phyloP scores from a whole-genome alignment of 2,888 invertebrate species.

The Ormyrus pomaceus region DNA sequence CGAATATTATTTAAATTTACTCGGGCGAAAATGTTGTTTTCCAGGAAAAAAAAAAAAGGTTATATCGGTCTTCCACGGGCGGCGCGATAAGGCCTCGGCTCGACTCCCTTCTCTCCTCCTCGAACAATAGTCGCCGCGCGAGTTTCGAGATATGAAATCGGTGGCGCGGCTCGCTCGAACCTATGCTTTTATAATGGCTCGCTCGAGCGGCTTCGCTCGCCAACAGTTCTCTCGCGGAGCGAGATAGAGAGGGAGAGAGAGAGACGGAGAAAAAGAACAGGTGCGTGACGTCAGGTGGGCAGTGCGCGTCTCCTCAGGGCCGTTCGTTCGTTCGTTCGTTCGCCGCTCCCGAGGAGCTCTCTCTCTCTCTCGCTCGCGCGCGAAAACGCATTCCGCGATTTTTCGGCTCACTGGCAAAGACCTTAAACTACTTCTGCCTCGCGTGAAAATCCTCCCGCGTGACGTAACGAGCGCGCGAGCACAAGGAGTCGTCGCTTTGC shows the following conservation, averaged over 20 bases:
- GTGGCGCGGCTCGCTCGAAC: slow-evolving; percentile 59
- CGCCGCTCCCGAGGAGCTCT: slow-evolving; percentile 8
- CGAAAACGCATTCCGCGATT: slow-evolving; percentile 26
- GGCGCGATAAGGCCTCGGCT: background rate
- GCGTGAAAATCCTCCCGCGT: background rate
- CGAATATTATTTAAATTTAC: too few relatives aligned
- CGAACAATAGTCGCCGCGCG: slow-evolving; percentile 53
- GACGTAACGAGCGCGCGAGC: background rate
- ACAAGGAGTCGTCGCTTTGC: slow-evolving; percentile 5
- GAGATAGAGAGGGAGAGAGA: background rate
- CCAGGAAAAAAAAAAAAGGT: too few relatives aligned
- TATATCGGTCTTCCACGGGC: background rate
- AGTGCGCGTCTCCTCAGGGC: slow-evolving; percentile 67
- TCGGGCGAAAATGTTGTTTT: too few relatives aligned
- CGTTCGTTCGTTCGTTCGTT: slow-evolving; percentile 58
- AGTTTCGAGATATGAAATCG: slow-evolving; percentile 64
- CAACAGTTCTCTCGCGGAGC: background rate
- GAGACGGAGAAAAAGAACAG: slow-evolving; percentile 66
- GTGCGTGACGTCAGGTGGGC: slow-evolving; percentile 75
- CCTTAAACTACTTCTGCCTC: slow-evolving; percentile 43
- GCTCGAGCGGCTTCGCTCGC: slow-evolving; percentile 63
- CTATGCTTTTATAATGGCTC: slow-evolving; percentile 68
- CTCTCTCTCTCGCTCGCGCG: background rate
- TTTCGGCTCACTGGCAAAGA: slow-evolving; percentile 42
- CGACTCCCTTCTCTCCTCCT: background rate